A percentile compares a stretch with the other conserved stretches of the same genome.
Evolutionary conservation across 2,113 vertebrate genomes (phyloP).

Genomic region (Anhinga rufa): DNA sequence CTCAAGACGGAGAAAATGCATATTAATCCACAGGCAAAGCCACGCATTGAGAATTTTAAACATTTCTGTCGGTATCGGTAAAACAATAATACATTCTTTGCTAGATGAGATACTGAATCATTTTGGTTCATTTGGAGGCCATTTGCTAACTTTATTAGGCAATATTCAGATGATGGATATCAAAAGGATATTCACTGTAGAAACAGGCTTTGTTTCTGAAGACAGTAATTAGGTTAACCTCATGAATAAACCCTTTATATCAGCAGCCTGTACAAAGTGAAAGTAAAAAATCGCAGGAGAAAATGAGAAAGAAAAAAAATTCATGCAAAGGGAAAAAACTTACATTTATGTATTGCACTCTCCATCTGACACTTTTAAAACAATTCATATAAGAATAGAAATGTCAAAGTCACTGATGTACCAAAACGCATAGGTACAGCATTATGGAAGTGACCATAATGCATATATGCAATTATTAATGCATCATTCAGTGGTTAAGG

Average conservation of each 20-base stretch:
- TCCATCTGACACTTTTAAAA: not conserved
- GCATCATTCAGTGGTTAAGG: not conserved
- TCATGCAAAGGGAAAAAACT: not conserved
- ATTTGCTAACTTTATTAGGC: not conserved
- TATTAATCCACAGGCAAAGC: not conserved
- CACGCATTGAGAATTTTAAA: not conserved
- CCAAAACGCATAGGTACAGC: rapidly evolving
- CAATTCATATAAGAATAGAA: not conserved
- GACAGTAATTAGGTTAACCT: slow-evolving; percentile 48
- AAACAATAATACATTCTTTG: not conserved
- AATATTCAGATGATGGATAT: slow-evolving; percentile 22
- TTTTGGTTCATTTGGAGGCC: slow-evolving; percentile 23
- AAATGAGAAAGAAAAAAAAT: not conserved
- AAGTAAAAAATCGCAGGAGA: not conserved
- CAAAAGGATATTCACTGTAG: slow-evolving; percentile 23
- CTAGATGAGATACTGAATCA: not conserved
- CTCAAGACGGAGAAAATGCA: not conserved
- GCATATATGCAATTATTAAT: not conserved
- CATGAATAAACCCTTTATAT: not conserved
- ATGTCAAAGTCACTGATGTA: rapidly evolving
- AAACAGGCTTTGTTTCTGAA: slow-evolving; percentile 31
- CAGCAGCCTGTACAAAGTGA: not conserved
- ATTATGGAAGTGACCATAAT: not conserved
- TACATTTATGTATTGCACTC: too few relatives aligned
- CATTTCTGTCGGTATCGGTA: not conserved